Base-by-base conservation (phyloP, 2,888 invertebrate genomes). In the Diplolepis rosae region DNA sequence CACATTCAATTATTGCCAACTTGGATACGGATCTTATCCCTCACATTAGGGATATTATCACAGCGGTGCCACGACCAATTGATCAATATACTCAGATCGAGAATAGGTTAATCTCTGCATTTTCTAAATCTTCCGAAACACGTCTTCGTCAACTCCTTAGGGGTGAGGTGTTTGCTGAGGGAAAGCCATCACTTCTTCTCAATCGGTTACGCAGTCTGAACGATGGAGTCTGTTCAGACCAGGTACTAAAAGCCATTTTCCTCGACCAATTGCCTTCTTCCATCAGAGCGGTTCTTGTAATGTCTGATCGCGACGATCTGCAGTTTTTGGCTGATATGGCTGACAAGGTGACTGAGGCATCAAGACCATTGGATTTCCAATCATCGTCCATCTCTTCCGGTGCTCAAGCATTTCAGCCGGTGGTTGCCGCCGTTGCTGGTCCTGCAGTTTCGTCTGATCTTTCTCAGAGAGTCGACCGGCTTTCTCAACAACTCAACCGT, bases 221-320 rank as follows among this genome's bases (percentile, higher is more conserved):
- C 30, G 66, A 54, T 0, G 69, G 65, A 1, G 66, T 69, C 15
- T 66, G 68, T 24, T 2, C 56, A 0, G 71, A 68, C 18, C 7
- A 48, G 0, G 28, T 69, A 0, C n/a, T 69, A 15, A 69, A 39
- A 22, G 22, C 61, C 4, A n/a, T 72, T 1, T 72, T 69, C 32
- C 27, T 72, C 1, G 72, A 72, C 4, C 72, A 69, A 35, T 24
- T 72, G 0, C 52, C n/a, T n/a, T n/a, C n/a, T n/a, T n/a, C n/a
- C n/a, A n/a, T n/a, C n/a, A n/a, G n/a, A n/a, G n/a, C n/a, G n/a
- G n/a, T n/a, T n/a, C 27, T 13, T n/a, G 27, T 28, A 30, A 30
- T 30, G 13, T 28, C n/a, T n/a, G n/a, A 28, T 28, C n/a, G n/a
- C n/a, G n/a, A n/a, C n/a, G n/a, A n/a, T n/a, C n/a, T n/a, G n/a